Evolutionary conservation across 2,797 vertebrate genomes (phyloP), one percentile per base, ranked within the genome.

Genomic region (Telmatherina bonti): DNA sequence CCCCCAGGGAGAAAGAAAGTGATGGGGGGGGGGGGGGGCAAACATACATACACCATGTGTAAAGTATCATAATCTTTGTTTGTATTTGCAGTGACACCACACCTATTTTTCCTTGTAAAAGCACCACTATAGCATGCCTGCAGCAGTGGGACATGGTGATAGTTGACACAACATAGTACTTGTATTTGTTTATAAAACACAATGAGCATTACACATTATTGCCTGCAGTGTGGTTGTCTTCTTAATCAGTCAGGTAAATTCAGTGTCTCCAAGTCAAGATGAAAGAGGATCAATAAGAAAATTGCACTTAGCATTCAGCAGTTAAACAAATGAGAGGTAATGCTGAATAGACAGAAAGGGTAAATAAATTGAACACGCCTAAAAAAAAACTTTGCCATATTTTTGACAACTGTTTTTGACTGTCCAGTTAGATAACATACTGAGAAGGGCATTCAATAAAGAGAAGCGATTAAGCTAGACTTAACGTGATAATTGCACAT

Each of bases 211-310:
- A n/a, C n/a, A n/a, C 71, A 62, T 45, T 60, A 36, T n/a, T 61
- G 35, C 30, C 43, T 63, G 62, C 63, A 74, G 7, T 63, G 29
- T 54, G 65, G 27, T 36, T 54, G 26, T 70, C 31, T 20, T 78
- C 38, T 85, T 71, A 69, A 84, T 87, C 58, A 76, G 72, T 9
- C 35, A 51, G 55, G 52, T 64, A 74, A 66, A 74, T 81, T 79
- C 54, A 79, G 35, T 60, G 54, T 68, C 47, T 76, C 45, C 67
- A 59, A 70, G 62, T 67, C 31, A 49, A 41, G 18, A 43, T 43
- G 41, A 43, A 62, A 27, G 49, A 10, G 18, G 33, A 24, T 31
- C 47, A 61, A 68, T 66, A 76, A 30, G 47, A 61, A 72, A 61
- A 26, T 47, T 61, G n/a, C 30, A 35, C 71, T 64, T 76, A 57